Conservation (phyloP, 1,140 invertebrate genomes). For the Drosophila orosa region DNA sequence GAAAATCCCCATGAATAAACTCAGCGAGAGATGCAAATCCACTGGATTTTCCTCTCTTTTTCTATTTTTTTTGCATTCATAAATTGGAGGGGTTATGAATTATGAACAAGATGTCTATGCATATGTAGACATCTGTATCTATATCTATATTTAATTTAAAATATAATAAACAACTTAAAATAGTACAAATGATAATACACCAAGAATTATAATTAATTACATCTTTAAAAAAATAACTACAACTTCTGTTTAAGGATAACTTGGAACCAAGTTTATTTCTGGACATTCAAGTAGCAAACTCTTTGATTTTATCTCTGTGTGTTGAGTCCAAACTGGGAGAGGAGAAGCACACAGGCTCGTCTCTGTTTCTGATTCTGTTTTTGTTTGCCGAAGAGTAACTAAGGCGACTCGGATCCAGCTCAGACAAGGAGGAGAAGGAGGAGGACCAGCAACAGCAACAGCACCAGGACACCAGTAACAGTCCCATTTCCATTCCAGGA, state of each 20-base stretch:
- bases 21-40: slow-evolving; percentile 7
- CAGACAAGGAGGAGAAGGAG: slow-evolving; percentile 8
- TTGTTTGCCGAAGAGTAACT: slow-evolving; percentile 6
- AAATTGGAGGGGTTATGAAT: neutral
- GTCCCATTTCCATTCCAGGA: neutral
- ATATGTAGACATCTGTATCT: too few relatives aligned
- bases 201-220: too few relatives aligned
- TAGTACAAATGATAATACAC: too few relatives aligned
- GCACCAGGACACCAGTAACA: slow-evolving; percentile 7
- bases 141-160: neutral
- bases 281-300: neutral
- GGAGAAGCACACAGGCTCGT: neutral
- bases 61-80: neutral
- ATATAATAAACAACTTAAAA: neutral
- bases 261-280: neutral
- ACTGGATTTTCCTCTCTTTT: neutral
- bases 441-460: neutral
- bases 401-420: slow-evolving; percentile 10
- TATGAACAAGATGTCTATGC: too few relatives aligned
- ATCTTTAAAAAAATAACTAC: too few relatives aligned
- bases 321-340: neutral
- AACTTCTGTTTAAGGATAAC: too few relatives aligned
- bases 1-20: slow-evolving; percentile 28
- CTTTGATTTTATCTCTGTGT: slow-evolving; percentile 11
- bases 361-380: slow-evolving; percentile 11